These are phyloP conservation scores for Drosophila ogumai DNA, from an alignment of 1,140 invertebrate species.

Conservation along the genomic window DNA sequence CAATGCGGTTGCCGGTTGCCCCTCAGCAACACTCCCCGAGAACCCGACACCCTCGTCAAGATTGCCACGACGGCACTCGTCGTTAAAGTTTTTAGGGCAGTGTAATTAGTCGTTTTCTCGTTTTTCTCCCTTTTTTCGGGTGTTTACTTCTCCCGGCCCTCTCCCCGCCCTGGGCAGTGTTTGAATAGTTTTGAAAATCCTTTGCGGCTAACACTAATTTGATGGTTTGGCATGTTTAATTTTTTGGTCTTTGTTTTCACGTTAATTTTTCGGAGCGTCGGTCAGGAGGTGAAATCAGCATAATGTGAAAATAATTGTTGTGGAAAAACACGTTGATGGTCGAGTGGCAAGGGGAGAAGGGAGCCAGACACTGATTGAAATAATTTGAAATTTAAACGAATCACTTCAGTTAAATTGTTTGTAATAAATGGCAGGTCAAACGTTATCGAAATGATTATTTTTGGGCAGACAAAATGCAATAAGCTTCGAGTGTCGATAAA, in stretches of 20 bases:
- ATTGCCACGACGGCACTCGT: conserved; percentile 55
- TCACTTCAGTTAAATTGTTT: conserved; percentile 29
- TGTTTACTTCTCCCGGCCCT: neutral
- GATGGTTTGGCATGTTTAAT: conserved; percentile 59
- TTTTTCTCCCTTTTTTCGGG: conserved; percentile 1
- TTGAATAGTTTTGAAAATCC: conserved; percentile 65
- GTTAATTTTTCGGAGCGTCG: conserved; percentile 33
- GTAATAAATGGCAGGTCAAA: conserved; percentile 32
- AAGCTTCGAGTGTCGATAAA: conserved; percentile 8
- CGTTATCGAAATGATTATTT: conserved; percentile 36
- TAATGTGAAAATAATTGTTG: conserved; percentile 65
- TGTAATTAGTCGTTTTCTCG: conserved; percentile 73
- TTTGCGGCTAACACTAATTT: conserved; percentile 64
- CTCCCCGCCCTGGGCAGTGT: conserved; percentile 9
- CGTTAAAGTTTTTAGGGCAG: conserved; percentile 70
- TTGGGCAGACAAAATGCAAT: conserved; percentile 20
- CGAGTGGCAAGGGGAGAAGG: neutral
- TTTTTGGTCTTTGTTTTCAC: conserved; percentile 47
- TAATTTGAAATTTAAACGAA: conserved; percentile 46
- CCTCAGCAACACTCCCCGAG: neutral
- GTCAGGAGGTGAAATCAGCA: conserved; percentile 38
- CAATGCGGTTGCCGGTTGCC: conserved; percentile 59
- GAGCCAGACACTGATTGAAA: conserved; percentile 27
- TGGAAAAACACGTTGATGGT: conserved; percentile 30
- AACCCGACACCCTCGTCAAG: conserved; percentile 36